Conservation (phyloP, 2,888 invertebrate species). For the Hypercompe scribonia region DNA sequence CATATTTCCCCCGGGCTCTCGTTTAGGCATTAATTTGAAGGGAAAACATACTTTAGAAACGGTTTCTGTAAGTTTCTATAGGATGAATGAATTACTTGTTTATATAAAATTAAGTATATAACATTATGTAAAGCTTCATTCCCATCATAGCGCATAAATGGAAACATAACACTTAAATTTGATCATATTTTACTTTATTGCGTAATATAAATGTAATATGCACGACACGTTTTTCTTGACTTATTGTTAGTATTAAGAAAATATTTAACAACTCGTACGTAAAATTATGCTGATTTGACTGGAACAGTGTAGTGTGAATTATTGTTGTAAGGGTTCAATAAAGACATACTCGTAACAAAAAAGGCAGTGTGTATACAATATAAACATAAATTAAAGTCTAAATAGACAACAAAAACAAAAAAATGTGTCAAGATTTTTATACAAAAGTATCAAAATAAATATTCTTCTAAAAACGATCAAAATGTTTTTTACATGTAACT, state of each 20-base stretch:
- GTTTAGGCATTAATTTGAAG: neutral
- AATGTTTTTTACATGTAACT: no score
- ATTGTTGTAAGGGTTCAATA: neutral
- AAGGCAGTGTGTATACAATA: neutral
- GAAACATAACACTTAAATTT: neutral
- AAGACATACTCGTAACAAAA: neutral
- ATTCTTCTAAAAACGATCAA: neutral
- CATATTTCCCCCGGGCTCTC: neutral
- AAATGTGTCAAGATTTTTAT: neutral
- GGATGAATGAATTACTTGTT: neutral
- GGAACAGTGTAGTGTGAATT: neutral
- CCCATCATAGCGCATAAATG: neutral
- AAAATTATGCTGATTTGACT: neutral
- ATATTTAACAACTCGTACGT: neutral
- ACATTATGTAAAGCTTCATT: neutral
- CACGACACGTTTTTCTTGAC: neutral
- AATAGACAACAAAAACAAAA: neutral
- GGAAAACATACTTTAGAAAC: neutral
- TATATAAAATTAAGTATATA: neutral
- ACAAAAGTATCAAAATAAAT: neutral
- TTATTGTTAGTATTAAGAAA: neutral
- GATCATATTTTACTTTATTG: neutral
- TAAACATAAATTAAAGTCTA: no score
- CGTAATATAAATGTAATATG: neutral
- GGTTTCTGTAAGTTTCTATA: neutral